Evolutionary conservation across 2,797 vertebrate species (phyloP), one percentile per base, ranked within the genome.

Genomic region (Cephalopachus bancanus): DNA sequence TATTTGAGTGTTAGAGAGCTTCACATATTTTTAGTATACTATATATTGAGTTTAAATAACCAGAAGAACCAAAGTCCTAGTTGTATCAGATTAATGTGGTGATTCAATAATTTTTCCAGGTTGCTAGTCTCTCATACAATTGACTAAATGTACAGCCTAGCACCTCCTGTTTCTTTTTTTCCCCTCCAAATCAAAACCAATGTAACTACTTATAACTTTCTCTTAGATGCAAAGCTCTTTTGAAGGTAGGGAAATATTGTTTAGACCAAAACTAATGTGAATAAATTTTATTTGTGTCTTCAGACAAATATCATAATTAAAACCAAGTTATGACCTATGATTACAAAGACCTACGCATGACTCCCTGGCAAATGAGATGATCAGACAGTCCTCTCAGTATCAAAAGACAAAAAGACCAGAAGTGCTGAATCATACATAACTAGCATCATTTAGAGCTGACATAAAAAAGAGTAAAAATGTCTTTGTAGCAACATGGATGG

Each of bases 81-180:
- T 85, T 97, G 44, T 89, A 86, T 1, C 20, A 95, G 84, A 92
- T 94, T 83, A 89, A 89, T 91, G 55, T 85, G 80, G 78, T 94
- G 24, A 78, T 62, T 94, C 24, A 74, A n/a, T 85, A 94, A 17
- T 30, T 88, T 94, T 95, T 95, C 62, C 62, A 71, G 60, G 10
- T 80, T 80, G 69, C 17, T 83, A 57, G 28, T 78, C 60, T 86
- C 81, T 83, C 62, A 60, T 26, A 87, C 57, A 83, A 81, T 37
- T 87, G 62, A 94, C 55, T 85, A 60, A 83, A 74, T 83, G 62
- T 76, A 51, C 37, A 78, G 55, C n/a, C 33, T 30, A 62, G 60
- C 69, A 69, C 12, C 37, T 85, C 62, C 7, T 86, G 44, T 44
- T 44, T n/a, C n/a, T 44, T 44, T 44, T 44, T 44, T 44, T 7